These are phyloP conservation scores for Scatophagus argus DNA, from an alignment of 2,113 vertebrate genomes.

Conservation along the genomic window DNA sequence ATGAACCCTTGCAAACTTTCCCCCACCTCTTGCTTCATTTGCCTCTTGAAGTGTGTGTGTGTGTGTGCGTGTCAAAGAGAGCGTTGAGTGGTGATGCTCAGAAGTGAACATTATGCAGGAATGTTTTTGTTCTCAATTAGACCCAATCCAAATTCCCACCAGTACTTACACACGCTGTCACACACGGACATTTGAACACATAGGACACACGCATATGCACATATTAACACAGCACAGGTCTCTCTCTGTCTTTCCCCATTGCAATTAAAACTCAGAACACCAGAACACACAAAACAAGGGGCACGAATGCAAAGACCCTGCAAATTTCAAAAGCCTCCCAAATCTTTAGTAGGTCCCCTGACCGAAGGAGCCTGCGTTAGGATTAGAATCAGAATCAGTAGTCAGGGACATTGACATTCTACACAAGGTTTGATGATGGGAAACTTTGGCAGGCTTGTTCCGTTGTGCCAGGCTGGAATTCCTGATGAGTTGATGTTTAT, in stretches of 20 bases:
- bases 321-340: constrained; percentile 85
- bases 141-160: constrained; percentile 69
- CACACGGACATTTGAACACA: constrained; percentile 33
- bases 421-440: constrained; percentile 49
- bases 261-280: constrained; percentile 86
- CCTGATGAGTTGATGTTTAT: constrained; percentile 75
- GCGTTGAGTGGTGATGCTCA: constrained; percentile 23
- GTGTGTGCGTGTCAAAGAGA: background rate
- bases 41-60: background rate
- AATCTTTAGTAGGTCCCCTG: constrained; percentile 70
- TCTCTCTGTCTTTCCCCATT: constrained; percentile 56
- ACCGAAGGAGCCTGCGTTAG: constrained; percentile 48
- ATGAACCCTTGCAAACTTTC: background rate
- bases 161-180: constrained; percentile 53
- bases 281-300: constrained; percentile 71
- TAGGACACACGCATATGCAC: constrained; percentile 1
- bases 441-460: constrained; percentile 68
- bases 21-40: background rate
- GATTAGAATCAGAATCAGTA: constrained; percentile 70
- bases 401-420: constrained; percentile 72
- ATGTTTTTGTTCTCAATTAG: constrained; percentile 69
- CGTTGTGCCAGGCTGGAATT: constrained; percentile 56
- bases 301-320: constrained; percentile 85
- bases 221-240: constrained; percentile 30
- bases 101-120: constrained; percentile 74